Evolutionary conservation across 2,888 invertebrate species (phyloP), one percentile per base, ranked within the genome.

Genomic region (Sacculina carcini): DNA sequence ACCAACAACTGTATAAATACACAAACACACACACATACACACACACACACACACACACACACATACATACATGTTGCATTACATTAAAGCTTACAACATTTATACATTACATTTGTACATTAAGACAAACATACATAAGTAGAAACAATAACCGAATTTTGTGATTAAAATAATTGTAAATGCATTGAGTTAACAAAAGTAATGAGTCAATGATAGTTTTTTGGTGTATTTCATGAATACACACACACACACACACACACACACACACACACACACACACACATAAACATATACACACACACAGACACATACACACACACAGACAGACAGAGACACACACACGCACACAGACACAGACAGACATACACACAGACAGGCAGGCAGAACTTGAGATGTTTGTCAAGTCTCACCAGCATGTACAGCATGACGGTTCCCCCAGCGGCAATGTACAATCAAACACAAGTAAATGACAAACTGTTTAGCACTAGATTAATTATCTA

Each of bases 1-100:
- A 79, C 80, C 61, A 77, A 74, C 48, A 69, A 66, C 73, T 79
- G 61, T 36, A 62, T 61, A 21, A 49, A 52, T 29, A 42, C 31
- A 24, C 48, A 50, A 4, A 9, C 26, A 7, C 21, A 10, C 9
- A 21, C 21, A 49, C 1, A n/a, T n/a, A n/a, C n/a, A n/a, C n/a
- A n/a, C n/a, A n/a, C n/a, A n/a, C n/a, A n/a, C n/a, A n/a, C n/a
- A n/a, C n/a, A n/a, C n/a, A n/a, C n/a, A 19, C 9, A 16, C 7
- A 14, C 16, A 34, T 1, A n/a, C 23, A 19, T 44, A n/a, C 19
- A 16, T 36, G 21, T 36, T 36, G 16, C 38, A 16, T 19, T 36
- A 19, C 38, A 36, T 29, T 19, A 47, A 19, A 29, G 47, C 31
- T 19, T 28, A 47, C 12, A 26, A 14, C 31, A 29, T 29, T 31